phyloP scores from a whole-genome alignment of 2,113 vertebrate species.

The Bujurquina vittata region DNA sequence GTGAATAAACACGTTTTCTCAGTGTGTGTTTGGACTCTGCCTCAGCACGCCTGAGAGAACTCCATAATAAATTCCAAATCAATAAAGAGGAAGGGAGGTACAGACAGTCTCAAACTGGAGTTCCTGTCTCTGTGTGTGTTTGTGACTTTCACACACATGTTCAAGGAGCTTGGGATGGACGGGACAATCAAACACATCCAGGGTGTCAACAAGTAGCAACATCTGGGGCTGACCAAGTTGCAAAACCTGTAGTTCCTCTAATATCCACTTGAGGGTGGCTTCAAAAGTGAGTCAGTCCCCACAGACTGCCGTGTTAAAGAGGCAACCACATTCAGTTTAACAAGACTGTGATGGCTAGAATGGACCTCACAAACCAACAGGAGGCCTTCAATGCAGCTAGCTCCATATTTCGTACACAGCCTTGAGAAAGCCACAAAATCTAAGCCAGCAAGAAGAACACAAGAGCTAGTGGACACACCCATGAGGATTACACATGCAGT shows the following conservation, averaged over 20 bases:
- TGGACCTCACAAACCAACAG: too few species aligned
- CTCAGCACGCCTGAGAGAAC: constrained; percentile 2
- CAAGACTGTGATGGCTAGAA: too few species aligned
- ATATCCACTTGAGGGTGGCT: background rate
- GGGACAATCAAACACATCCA: background rate
- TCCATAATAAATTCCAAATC: constrained; percentile 18
- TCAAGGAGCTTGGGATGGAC: background rate
- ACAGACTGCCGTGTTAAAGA: background rate
- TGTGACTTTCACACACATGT: background rate
- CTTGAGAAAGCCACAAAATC: too few species aligned
- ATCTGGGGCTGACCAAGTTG: background rate
- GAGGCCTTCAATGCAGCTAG: too few species aligned
- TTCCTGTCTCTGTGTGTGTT: background rate
- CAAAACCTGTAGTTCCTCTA: background rate
- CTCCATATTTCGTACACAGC: too few species aligned
- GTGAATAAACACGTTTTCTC: constrained; percentile 1
- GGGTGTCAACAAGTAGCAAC: background rate
- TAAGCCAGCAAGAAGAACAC: too few species aligned
- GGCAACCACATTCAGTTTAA: background rate
- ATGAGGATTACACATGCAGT: too few species aligned
- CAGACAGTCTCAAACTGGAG: background rate
- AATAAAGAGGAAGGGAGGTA: background rate
- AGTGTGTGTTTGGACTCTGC: background rate
- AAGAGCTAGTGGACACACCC: too few species aligned
- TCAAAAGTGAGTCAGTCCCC: background rate